Percentiles rank a stretch among this genome's conserved stretches.
Evolutionary conservation across 2,888 invertebrate genomes (phyloP).

Genomic region (Phalera bucephala): DNA sequence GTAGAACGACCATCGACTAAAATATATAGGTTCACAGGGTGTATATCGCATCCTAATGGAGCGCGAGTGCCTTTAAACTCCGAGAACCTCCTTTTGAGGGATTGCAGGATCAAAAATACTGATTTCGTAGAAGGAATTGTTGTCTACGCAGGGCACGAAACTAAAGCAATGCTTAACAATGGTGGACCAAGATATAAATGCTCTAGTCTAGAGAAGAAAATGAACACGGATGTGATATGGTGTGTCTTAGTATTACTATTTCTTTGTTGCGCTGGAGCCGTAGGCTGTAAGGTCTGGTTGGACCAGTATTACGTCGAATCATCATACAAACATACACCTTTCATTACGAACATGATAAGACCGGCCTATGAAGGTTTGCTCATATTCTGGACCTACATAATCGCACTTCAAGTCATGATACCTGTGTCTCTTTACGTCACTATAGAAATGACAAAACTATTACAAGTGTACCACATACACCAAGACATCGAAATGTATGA

Average conservation of each 20-base stretch:
- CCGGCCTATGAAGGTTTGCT: conserved; percentile 90
- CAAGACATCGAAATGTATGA: conserved; percentile 95
- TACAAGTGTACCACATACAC: conserved; percentile 97
- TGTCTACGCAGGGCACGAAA: conserved; percentile 98
- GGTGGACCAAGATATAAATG: conserved; percentile 97
- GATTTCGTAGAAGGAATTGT: conserved; percentile 98
- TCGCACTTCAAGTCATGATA: conserved; percentile 98
- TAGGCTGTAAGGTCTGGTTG: conserved; percentile 95
- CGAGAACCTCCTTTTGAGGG: conserved; percentile 95
- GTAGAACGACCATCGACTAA: conserved; percentile 98
- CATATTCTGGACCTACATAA: conserved; percentile 97
- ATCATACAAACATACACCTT: conserved; percentile 84
- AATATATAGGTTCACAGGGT: conserved; percentile 97
- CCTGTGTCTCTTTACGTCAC: conserved; percentile 98
- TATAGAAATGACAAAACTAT: conserved; percentile 96
- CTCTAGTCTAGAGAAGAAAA: conserved; percentile 94
- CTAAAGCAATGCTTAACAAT: conserved; percentile 98
- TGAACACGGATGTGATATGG: conserved; percentile 98
- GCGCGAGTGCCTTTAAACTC: conserved; percentile 91
- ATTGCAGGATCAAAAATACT: conserved; percentile 97
- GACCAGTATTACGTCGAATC: conserved; percentile 72
- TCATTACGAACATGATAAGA: conserved; percentile 84
- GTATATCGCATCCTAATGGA: conserved; percentile 91
- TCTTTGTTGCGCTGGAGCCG: conserved; percentile 94
- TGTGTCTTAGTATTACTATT: conserved; percentile 95